Evolutionary conservation across 2,888 invertebrate genomes (phyloP).

Genomic region (Andrena praecox): DNA sequence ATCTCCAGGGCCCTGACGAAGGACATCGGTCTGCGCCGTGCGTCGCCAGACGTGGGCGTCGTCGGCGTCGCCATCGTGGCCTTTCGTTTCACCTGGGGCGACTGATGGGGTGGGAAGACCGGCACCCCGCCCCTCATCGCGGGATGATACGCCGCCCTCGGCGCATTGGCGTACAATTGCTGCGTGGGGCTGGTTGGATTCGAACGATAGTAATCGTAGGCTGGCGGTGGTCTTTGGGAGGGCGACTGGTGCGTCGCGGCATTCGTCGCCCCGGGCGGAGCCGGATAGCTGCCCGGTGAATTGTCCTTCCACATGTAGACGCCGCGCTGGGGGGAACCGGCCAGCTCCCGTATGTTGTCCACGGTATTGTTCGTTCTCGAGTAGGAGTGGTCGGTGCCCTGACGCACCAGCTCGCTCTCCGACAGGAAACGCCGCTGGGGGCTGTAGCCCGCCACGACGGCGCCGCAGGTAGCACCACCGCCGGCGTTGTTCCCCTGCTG

Average conservation of each 20-base stretch:
- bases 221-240: slow-evolving; percentile 82
- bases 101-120: slow-evolving; percentile 87
- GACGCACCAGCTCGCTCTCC: slow-evolving; percentile 88
- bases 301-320: slow-evolving; percentile 93
- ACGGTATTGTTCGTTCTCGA: slow-evolving; percentile 91
- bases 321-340: slow-evolving; percentile 94
- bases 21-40: slow-evolving; percentile 91
- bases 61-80: slow-evolving; percentile 77
- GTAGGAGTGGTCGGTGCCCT: slow-evolving; percentile 87
- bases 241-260: slow-evolving; percentile 74
- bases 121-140: slow-evolving; percentile 89
- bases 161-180: slow-evolving; percentile 83
- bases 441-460: slow-evolving; percentile 81
- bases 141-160: slow-evolving; percentile 87
- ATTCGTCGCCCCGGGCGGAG: slow-evolving; percentile 70
- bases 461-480: slow-evolving; percentile 71
- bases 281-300: slow-evolving; percentile 88
- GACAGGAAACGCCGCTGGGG: slow-evolving; percentile 88
- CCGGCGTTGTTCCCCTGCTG: slow-evolving; percentile 79
- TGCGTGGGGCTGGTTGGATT: slow-evolving; percentile 92
- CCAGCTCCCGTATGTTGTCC: slow-evolving; percentile 95
- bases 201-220: slow-evolving; percentile 88
- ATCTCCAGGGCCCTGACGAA: slow-evolving; percentile 96
- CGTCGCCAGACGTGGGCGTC: slow-evolving; percentile 83
- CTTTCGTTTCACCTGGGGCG: slow-evolving; percentile 81